These are phyloP conservation scores for Anoura caudifer DNA, from an alignment of 2,113 vertebrate species.

Conservation along the genomic window DNA sequence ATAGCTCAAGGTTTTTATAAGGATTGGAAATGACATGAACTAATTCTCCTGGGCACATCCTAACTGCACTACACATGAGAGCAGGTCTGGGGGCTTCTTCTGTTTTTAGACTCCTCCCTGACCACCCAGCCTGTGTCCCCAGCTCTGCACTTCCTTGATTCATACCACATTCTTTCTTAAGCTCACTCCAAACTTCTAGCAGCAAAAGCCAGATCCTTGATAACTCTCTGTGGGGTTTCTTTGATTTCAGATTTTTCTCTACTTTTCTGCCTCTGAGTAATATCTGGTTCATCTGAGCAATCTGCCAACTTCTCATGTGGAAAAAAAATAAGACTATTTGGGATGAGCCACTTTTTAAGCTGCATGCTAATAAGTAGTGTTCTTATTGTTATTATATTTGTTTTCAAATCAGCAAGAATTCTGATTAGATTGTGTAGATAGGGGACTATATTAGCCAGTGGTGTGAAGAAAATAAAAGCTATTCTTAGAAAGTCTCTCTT, in stretches of 20 bases:
- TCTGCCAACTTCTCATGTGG: constrained; percentile 64
- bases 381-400: constrained; percentile 60
- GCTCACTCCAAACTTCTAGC: background rate
- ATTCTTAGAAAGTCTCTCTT: constrained; percentile 57
- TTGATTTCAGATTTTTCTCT: constrained; percentile 25
- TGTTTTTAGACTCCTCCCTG: background rate
- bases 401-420: constrained; percentile 68
- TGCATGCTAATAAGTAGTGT: constrained; percentile 55
- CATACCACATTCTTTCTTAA: background rate
- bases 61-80: background rate
- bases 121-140: background rate
- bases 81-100: no score
- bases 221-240: constrained; percentile 45
- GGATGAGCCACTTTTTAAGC: constrained; percentile 46
- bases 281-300: constrained; percentile 49
- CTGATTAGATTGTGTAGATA: constrained; percentile 52
- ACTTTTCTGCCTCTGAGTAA: constrained; percentile 16
- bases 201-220: background rate
- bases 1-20: background rate
- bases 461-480: constrained; percentile 59
- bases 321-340: constrained; percentile 51
- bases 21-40: background rate
- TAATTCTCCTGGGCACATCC: background rate
- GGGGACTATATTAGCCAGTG: constrained; percentile 50
- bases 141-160: background rate